Conservation (phyloP, 2,113 vertebrate genomes). For the Leucopsar rothschildi region DNA sequence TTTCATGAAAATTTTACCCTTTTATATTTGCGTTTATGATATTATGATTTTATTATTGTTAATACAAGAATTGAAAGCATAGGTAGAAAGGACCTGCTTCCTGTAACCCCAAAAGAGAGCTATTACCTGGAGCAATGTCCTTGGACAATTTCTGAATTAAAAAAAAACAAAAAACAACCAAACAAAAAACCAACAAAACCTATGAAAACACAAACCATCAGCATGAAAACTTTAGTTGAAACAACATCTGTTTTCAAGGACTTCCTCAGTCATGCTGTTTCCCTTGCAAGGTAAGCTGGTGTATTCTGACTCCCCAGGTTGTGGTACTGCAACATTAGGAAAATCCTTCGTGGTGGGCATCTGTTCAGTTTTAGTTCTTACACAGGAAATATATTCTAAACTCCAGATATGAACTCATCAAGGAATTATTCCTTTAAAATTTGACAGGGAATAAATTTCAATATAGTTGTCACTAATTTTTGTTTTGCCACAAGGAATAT, state of each 20-base stretch:
- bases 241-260: constrained; percentile 62
- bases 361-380: constrained; percentile 26
- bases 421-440: not conserved
- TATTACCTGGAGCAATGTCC: not conserved
- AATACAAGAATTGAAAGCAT: not conserved
- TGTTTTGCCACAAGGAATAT: not conserved
- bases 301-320: constrained; percentile 28
- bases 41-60: not conserved
- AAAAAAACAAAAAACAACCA: not conserved
- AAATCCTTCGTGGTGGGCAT: constrained; percentile 14
- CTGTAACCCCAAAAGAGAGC: not conserved
- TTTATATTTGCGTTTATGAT: not conserved
- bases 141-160: constrained; percentile 2
- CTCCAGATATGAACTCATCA: not conserved
- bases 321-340: constrained; percentile 6
- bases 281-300: constrained; percentile 21
- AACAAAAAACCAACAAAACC: not conserved
- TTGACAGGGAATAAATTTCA: not conserved
- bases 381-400: not conserved
- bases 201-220: not conserved
- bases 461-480: not conserved
- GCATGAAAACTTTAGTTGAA: not conserved
- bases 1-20: not conserved
- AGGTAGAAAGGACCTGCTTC: not conserved
- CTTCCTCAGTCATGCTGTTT: constrained; percentile 54